These are phyloP conservation scores for Agriopis leucophaearia DNA, from an alignment of 2,888 invertebrate species.

Conservation along the genomic window DNA sequence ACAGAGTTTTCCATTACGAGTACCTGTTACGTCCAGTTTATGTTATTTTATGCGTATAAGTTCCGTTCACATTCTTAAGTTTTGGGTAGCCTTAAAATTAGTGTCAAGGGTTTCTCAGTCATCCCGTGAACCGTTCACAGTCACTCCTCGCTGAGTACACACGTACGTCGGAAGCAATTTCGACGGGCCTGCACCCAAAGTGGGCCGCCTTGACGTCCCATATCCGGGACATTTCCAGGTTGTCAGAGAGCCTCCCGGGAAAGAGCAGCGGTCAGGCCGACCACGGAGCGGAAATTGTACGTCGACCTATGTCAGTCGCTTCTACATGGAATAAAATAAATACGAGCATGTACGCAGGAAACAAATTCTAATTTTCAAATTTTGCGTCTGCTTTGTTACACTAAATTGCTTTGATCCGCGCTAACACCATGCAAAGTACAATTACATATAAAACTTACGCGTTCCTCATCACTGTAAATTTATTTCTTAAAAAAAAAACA, in stretches of 20 bases:
- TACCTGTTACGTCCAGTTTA: no score
- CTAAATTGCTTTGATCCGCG: constrained; percentile 18
- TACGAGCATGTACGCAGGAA: constrained; percentile 45
- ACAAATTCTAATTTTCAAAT: constrained; percentile 41
- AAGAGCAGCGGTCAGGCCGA: constrained; percentile 74
- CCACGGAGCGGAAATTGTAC: constrained; percentile 79
- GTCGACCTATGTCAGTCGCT: constrained; percentile 77
- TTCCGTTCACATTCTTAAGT: no score
- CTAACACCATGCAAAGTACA: background rate
- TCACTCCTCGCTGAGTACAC: constrained; percentile 22
- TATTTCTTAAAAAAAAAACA: no score
- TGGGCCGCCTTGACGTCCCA: constrained; percentile 76
- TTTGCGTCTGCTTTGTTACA: constrained; percentile 20
- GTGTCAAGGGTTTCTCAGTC: background rate
- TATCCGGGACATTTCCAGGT: constrained; percentile 79
- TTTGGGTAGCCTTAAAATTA: no score
- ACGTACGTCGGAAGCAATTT: constrained; percentile 75
- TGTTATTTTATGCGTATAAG: no score
- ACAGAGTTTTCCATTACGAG: no score
- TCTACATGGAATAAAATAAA: constrained; percentile 57
- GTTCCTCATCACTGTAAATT: background rate
- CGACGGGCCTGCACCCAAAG: constrained; percentile 64
- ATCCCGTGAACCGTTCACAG: background rate
- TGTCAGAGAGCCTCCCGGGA: constrained; percentile 73
- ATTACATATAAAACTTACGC: background rate